These are phyloP conservation scores for Drosophila parthenogenetica DNA, from an alignment of 2,888 invertebrate genomes.

Conservation along the genomic window DNA sequence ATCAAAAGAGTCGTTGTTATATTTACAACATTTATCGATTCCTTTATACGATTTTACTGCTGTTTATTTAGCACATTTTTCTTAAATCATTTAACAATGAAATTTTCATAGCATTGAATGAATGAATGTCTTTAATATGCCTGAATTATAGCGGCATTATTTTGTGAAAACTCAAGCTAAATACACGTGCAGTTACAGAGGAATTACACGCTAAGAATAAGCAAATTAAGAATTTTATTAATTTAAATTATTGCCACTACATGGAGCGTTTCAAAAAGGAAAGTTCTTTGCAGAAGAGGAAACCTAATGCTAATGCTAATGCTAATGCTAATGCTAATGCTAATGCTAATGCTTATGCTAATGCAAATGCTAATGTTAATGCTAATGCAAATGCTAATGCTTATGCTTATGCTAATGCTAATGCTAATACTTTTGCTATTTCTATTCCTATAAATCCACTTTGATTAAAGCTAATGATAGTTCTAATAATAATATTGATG, in stretches of 20 bases:
- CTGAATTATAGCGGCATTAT: background rate
- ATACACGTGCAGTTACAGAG: background rate
- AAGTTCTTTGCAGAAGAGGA: background rate
- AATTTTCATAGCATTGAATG: slow-evolving; percentile 3
- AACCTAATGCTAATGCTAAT: background rate
- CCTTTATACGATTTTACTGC: slow-evolving; percentile 53
- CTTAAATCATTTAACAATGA: slow-evolving; percentile 34
- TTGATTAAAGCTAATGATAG: too few species aligned
- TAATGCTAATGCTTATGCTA: background rate
- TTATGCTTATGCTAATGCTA: background rate
- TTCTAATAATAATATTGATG: background rate
- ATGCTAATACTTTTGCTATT: background rate
- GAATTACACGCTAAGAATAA: background rate
- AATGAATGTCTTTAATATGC: slow-evolving; percentile 6
- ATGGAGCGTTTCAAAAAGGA: background rate
- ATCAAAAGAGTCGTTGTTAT: slow-evolving; percentile 69
- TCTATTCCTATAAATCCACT: background rate
- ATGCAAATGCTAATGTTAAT: background rate
- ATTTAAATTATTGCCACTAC: background rate
- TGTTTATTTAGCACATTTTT: slow-evolving; percentile 59
- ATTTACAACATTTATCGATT: slow-evolving; percentile 72
- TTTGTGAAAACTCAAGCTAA: background rate
- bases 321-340: slow-evolving; percentile 1
- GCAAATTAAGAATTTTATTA: background rate
- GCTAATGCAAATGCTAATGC: background rate